A percentile compares a stretch with the other conserved stretches of the same genome.
Conservation (phyloP, 2,888 invertebrate species). For the Elaeidobius kamerunicus region DNA sequence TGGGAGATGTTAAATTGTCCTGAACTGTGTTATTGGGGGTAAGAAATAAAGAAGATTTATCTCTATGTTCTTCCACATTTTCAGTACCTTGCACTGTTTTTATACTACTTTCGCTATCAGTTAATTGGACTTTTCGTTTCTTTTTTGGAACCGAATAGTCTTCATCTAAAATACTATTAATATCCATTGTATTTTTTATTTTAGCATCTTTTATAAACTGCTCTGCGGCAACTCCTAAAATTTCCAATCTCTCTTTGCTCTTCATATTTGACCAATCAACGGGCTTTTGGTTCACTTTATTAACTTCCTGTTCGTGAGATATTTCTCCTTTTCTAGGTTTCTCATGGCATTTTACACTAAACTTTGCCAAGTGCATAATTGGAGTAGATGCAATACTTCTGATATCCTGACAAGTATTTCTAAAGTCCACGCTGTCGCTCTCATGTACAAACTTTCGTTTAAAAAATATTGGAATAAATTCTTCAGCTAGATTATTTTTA, state of each 20-base stretch:
- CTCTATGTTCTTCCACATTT: background rate
- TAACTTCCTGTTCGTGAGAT: too few species aligned
- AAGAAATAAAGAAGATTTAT: background rate
- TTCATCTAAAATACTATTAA: constrained; percentile 28
- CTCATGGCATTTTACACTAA: background rate
- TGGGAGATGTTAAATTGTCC: too few species aligned
- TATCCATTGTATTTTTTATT: constrained; percentile 6
- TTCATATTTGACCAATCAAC: constrained; percentile 8
- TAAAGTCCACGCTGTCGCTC: constrained; percentile 22
- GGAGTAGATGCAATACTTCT: constrained; percentile 23
- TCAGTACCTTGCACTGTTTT: too few species aligned
- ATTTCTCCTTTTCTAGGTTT: background rate
- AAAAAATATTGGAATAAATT: constrained; percentile 4
- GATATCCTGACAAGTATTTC: constrained; percentile 26
- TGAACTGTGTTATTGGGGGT: too few species aligned
- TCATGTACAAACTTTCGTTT: constrained; percentile 10
- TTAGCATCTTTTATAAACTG: constrained; percentile 33
- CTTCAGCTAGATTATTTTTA: background rate
- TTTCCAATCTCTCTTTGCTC: constrained; percentile 29
- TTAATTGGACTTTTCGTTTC: constrained; percentile 32
- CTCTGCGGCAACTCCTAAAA: constrained; percentile 37
- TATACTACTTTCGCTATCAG: constrained; percentile 4
- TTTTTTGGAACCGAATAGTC: constrained; percentile 38
- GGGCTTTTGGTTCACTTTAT: background rate
- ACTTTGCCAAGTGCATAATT: constrained; percentile 10